Conservation (phyloP, 1,140 invertebrate genomes). For the Sinonovacula constricta region DNA sequence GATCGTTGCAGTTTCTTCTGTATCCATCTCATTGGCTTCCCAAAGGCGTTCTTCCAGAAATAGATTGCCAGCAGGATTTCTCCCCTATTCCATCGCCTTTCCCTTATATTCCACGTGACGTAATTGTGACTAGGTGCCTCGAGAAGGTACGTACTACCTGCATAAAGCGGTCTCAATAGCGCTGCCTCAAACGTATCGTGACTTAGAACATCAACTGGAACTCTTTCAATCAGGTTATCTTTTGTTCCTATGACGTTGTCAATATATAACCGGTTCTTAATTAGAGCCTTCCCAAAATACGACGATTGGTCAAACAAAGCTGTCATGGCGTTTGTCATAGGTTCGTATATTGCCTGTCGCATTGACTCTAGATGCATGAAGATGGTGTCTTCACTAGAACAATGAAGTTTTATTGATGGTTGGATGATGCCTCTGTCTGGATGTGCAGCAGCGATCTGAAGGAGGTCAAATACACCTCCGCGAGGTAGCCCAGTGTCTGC, state of each 20-base stretch:
- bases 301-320: constrained; percentile 68
- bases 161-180: constrained; percentile 68
- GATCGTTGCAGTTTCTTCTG: constrained; percentile 62
- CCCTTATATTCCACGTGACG: constrained; percentile 72
- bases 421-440: constrained; percentile 53
- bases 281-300: constrained; percentile 74
- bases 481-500: constrained; percentile 48
- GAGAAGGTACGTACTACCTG: constrained; percentile 61
- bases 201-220: constrained; percentile 73
- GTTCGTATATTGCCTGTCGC: constrained; percentile 69
- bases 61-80: constrained; percentile 72
- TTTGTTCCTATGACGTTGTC: constrained; percentile 66
- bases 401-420: constrained; percentile 52
- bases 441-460: constrained; percentile 50
- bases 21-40: constrained; percentile 65
- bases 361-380: constrained; percentile 73
- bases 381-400: constrained; percentile 59
- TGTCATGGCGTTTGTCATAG: constrained; percentile 68
- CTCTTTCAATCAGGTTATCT: constrained; percentile 67
- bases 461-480: constrained; percentile 40
- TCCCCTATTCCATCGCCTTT: constrained; percentile 72
- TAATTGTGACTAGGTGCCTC: constrained; percentile 73
- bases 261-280: constrained; percentile 71
- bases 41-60: constrained; percentile 69
- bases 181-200: constrained; percentile 75